These are phyloP conservation scores for Abrostola triplasia DNA, from an alignment of 2,888 invertebrate genomes.

Conservation along the genomic window DNA sequence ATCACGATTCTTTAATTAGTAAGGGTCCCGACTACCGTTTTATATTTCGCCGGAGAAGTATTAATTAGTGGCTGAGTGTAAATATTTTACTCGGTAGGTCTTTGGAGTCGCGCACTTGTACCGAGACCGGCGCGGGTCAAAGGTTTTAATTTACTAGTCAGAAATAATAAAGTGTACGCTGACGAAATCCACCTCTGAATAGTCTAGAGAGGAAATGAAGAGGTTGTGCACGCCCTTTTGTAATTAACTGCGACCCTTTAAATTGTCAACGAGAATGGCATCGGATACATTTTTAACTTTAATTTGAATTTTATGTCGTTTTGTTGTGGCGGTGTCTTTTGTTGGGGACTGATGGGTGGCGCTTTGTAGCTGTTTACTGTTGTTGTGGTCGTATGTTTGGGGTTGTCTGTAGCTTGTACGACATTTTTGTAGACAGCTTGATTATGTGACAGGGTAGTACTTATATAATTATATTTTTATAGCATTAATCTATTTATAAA, in stretches of 20 bases:
- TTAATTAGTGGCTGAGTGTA: conserved; percentile 69
- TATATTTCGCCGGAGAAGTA: conserved; percentile 64
- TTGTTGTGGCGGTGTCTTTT: not conserved
- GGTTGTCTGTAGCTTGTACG: no score
- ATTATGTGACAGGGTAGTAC: no score
- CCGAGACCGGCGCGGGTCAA: conserved; percentile 39
- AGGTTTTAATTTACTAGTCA: conserved; percentile 59
- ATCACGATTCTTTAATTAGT: conserved; percentile 46
- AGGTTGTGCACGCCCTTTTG: conserved; percentile 46
- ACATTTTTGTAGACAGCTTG: no score
- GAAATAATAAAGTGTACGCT: conserved; percentile 54
- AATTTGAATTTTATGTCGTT: not conserved
- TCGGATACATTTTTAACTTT: conserved; percentile 4
- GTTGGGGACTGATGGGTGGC: not conserved
- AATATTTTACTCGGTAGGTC: conserved; percentile 61
- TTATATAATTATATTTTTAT: no score
- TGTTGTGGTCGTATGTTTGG: no score
- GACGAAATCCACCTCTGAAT: conserved; percentile 50
- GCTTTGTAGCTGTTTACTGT: not conserved
- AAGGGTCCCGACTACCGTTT: conserved; percentile 41
- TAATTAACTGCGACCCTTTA: conserved; percentile 51
- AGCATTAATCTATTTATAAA: no score
- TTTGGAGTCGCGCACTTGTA: conserved; percentile 6
- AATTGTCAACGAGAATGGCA: conserved; percentile 43
- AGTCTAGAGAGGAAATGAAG: conserved; percentile 46